phyloP scores from a whole-genome alignment of 2,113 vertebrate genomes.

The Petroica traversi region DNA sequence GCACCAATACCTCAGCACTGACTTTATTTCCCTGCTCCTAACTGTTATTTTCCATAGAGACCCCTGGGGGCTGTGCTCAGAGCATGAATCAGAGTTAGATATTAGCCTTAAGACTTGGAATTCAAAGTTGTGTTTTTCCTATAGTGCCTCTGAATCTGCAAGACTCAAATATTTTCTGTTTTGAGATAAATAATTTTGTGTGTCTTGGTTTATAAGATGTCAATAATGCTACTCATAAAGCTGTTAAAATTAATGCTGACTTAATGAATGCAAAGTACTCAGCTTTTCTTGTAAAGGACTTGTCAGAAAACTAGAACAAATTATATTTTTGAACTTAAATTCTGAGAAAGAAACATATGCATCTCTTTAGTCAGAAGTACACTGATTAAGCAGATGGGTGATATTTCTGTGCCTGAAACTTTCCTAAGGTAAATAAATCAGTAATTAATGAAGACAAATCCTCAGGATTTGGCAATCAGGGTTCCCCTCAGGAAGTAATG shows the following conservation, averaged over 20 bases:
- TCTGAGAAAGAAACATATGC: neutral
- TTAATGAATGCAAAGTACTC: neutral
- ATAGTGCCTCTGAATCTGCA: neutral
- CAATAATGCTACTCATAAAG: neutral
- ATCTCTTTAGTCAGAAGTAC: neutral
- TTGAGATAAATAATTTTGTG: neutral
- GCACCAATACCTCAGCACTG: neutral
- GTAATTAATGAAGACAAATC: neutral
- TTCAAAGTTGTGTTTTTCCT: neutral
- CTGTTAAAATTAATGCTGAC: neutral
- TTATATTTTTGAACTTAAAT: neutral
- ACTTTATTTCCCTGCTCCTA: neutral
- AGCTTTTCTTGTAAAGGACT: neutral
- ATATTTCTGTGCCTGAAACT: neutral
- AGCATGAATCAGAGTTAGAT: neutral
- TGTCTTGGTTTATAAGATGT: neutral
- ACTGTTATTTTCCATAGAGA: neutral
- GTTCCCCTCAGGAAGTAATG: neutral
- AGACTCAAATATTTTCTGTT: neutral
- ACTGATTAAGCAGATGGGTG: neutral
- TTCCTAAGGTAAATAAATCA: neutral
- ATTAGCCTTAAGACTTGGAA: neutral
- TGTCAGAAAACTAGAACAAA: neutral
- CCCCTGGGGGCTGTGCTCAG: neutral
- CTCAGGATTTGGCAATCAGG: neutral